Conservation (phyloP, 2,888 invertebrate species). For the Rhamnusium bicolor region DNA sequence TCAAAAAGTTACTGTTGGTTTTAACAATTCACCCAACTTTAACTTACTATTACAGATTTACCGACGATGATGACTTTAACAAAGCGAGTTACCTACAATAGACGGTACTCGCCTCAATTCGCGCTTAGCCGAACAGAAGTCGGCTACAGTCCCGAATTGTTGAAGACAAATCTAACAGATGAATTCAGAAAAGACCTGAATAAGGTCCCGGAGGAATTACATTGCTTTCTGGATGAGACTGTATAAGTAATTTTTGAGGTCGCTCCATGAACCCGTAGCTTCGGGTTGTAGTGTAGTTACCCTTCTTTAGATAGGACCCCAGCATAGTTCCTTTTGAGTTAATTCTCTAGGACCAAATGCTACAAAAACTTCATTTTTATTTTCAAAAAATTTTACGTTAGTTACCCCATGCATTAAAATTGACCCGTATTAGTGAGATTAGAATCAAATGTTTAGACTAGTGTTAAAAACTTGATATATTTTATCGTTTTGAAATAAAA, state of each 20-base stretch:
- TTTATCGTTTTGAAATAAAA: slow-evolving; percentile 47
- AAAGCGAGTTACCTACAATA: neutral
- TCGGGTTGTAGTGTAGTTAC: slow-evolving; percentile 68
- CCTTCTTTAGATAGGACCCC: slow-evolving; percentile 70
- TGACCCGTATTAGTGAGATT: slow-evolving; percentile 46
- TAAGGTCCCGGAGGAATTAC: slow-evolving; percentile 69
- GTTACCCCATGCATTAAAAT: slow-evolving; percentile 9
- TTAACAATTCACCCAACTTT: slow-evolving; percentile 70
- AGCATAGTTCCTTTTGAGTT: slow-evolving; percentile 60
- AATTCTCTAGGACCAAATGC: slow-evolving; percentile 39
- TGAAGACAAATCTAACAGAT: slow-evolving; percentile 70
- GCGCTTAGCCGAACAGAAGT: slow-evolving; percentile 57
- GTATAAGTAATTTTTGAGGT: slow-evolving; percentile 73
- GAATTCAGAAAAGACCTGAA: slow-evolving; percentile 70
- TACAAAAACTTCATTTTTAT: slow-evolving; percentile 29
- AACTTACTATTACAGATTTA: slow-evolving; percentile 60
- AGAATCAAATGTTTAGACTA: slow-evolving; percentile 53
- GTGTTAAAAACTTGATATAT: slow-evolving; percentile 50
- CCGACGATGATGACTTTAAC: slow-evolving; percentile 54
- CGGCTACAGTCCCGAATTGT: slow-evolving; percentile 66
- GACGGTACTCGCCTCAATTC: slow-evolving; percentile 59
- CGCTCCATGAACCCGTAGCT: slow-evolving; percentile 65
- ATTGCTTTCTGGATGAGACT: slow-evolving; percentile 72
- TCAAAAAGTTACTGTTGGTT: slow-evolving; percentile 72
- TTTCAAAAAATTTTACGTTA: slow-evolving; percentile 34